Evolutionary conservation across 2,797 vertebrate species (phyloP).

Genomic region (Nasua narica): DNA sequence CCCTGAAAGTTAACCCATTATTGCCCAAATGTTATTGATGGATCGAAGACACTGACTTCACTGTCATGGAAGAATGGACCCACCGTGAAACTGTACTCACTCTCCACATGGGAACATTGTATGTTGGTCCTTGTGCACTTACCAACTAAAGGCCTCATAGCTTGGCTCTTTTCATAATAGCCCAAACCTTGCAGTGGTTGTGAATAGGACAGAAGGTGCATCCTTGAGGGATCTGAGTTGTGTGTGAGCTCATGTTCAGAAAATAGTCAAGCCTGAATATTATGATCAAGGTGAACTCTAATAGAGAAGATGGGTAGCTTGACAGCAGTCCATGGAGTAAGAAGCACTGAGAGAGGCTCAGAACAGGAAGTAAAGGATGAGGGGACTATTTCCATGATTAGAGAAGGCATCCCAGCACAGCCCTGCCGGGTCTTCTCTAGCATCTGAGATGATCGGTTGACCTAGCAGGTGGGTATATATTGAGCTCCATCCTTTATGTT

Average conservation of each 20-base stretch:
- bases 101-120: neutral
- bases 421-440: neutral
- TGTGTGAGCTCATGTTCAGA: neutral
- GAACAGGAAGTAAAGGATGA: neutral
- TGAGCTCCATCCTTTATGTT: neutral
- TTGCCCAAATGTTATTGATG: neutral
- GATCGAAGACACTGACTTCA: neutral
- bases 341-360: neutral
- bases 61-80: neutral
- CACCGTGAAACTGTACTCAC: neutral
- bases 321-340: neutral
- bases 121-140: neutral
- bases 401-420: neutral
- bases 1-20: neutral
- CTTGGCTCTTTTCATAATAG: neutral
- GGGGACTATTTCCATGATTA: neutral
- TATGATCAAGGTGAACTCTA: neutral
- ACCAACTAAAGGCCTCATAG: neutral
- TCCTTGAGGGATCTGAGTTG: neutral
- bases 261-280: neutral
- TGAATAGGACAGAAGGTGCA: neutral
- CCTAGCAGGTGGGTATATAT: too few relatives aligned
- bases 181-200: neutral
- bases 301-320: neutral
- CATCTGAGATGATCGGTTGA: neutral